phyloP scores from a whole-genome alignment of 1,140 invertebrate species.

The Sitodiplosis mosellana region DNA sequence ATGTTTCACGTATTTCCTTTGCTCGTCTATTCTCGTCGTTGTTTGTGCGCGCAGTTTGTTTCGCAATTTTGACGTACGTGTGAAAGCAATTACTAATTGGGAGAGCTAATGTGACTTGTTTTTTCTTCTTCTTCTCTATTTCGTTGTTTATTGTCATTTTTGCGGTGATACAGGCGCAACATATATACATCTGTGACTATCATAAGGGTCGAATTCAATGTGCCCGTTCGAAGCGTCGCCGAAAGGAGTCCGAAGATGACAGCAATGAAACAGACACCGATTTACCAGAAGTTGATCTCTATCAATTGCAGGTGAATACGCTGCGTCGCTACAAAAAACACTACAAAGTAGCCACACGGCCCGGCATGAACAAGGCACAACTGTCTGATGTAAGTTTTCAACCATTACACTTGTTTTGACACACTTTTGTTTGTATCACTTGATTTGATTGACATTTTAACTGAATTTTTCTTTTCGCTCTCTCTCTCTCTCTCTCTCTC shows the following conservation, averaged over 20 bases:
- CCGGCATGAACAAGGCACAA: constrained; percentile 85
- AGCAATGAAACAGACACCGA: constrained; percentile 75
- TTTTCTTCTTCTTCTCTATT: no score
- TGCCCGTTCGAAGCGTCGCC: constrained; percentile 66
- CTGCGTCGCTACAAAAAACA: constrained; percentile 81
- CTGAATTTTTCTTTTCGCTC: not conserved
- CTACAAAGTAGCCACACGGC: constrained; percentile 77
- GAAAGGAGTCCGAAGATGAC: constrained; percentile 85
- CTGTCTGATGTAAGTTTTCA: constrained; percentile 75
- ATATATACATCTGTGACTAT: constrained; percentile 93
- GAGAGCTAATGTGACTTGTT: not conserved
- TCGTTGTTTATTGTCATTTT: not conserved
- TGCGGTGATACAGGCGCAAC: constrained; percentile 55
- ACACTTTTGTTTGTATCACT: not conserved
- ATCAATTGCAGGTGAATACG: constrained; percentile 83
- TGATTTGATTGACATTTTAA: not conserved
- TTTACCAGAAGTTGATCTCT: constrained; percentile 80
- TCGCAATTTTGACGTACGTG: no score
- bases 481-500: not conserved
- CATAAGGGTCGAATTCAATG: constrained; percentile 91
- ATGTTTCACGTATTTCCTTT: not conserved
- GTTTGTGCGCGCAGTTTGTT: no score
- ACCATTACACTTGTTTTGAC: not conserved
- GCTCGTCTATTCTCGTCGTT: no score
- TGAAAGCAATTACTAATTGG: no score